Base-by-base conservation (phyloP, 2,888 invertebrate genomes). In the Phalera bucephala region DNA sequence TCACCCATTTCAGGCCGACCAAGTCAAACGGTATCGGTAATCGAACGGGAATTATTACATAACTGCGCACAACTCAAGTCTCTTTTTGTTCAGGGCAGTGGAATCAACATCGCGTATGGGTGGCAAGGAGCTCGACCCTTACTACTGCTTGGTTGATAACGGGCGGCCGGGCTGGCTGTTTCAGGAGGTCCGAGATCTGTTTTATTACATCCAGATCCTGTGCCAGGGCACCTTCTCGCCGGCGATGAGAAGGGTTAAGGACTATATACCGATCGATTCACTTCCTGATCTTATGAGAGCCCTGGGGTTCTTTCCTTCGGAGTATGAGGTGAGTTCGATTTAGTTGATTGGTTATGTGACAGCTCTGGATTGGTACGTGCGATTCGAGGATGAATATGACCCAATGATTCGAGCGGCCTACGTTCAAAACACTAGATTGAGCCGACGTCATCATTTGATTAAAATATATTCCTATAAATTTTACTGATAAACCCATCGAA, bases 181-280 rank as follows among this genome's bases (percentile, higher is more conserved):
- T 68, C 87, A 88, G 33, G 94, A 95, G 77, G 91, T 95, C 66
- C 90, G 94, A 52, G 94, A 95, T 65, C 82, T 94, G 42, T 95
- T 95, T 79, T 94, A 94, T 72, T 95, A 94, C 70, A 93, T 94
- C 52, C 95, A 95, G 83, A 93, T 95, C 27, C 73, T 94, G 52
- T 91, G 93, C 54, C 93, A 94, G 65, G 94, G 94, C 2, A 93
- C 94, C 31, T 92, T 93, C 67, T 91, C 93, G 0, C 92, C 92
- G 31, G 88, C 92, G 2, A 90, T 90, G 44, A 81, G 94, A 48
- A 75, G 82, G 2, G 92, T 95, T 22, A 90, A 91, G 10, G 92
- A 93, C 33, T 85, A 74, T 47, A 92, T 95, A 31, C 90, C 91
- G 0, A 82, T 94, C 13, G 87, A 91, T 12, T 94, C 95, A 59